phyloP scores from a whole-genome alignment of 2,888 invertebrate species.

The Sphaerophoria rueppellii region DNA sequence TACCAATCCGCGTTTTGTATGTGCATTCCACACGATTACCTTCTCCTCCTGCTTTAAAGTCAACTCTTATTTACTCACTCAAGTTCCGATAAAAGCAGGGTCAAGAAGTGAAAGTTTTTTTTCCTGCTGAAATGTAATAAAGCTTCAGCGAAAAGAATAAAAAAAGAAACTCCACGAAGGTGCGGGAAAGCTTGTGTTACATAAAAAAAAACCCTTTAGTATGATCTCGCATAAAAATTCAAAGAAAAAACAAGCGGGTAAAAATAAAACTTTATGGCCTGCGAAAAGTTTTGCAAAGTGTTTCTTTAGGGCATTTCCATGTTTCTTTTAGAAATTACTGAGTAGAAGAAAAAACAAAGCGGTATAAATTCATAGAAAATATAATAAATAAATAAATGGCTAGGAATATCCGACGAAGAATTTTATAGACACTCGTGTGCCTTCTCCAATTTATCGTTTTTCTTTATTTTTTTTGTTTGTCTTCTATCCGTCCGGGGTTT shows the following conservation, averaged over 20 bases:
- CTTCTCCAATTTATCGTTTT: conserved; percentile 18
- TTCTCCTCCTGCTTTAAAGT: conserved; percentile 1
- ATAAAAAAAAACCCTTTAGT: conserved; percentile 47
- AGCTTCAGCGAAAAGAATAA: conserved; percentile 8
- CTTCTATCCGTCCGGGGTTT: not conserved
- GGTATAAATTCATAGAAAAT: conserved; percentile 49
- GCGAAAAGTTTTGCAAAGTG: conserved; percentile 63
- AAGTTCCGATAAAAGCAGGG: conserved; percentile 59
- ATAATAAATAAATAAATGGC: conserved; percentile 65
- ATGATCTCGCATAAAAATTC: conserved; percentile 59
- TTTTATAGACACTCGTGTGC: not conserved
- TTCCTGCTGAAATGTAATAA: conserved; percentile 8
- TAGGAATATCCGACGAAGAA: conserved; percentile 28
- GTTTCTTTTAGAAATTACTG: conserved; percentile 39
- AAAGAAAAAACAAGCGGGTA: conserved; percentile 45
- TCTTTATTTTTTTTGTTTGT: not conserved
- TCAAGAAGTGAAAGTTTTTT: conserved; percentile 63
- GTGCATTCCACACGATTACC: conserved; percentile 14
- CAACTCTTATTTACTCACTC: conserved; percentile 57
- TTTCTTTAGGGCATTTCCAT: conserved; percentile 68
- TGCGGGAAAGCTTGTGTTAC: conserved; percentile 20
- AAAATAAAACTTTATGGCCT: conserved; percentile 72
- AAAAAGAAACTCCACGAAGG: conserved; percentile 17
- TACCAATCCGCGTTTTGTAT: conserved; percentile 54
- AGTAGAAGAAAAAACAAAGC: conserved; percentile 45